Evolutionary conservation across 2,797 vertebrate species (phyloP), one percentile per base, ranked within the genome.

Genomic region (Orestias chungarensis): DNA sequence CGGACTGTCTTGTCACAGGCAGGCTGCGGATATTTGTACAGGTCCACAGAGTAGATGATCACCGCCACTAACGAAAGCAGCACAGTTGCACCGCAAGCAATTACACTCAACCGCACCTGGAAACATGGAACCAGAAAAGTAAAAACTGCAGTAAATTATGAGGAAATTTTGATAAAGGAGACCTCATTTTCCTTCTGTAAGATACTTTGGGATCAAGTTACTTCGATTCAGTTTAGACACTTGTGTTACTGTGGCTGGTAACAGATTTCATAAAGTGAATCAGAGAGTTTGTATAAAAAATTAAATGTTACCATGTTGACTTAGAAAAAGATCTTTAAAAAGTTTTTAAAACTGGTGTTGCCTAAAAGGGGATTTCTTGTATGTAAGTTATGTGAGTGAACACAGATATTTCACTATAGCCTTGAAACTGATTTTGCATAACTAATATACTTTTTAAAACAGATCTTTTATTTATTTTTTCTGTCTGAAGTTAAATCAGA

Each of bases 11-110:
- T 1, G 0, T 0, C 0, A 52, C 94, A 95, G 31, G 33, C 0
- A 1, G 0, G 11, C 15, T 29, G 69, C 0, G 64, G 76, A 70
- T 90, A 66, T 8, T 54, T 79, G 29, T 57, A 10, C 2, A 94
- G 74, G 71, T 94, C 94, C 62, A 92, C 73, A 5, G 80, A 85
- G 82, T 94, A 94, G 64, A 94, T 77, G 81, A 88, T 84, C 43
- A 91, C 62, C 31, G 93, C 92, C 44, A 88, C 59, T 33, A 89
- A 5, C 3, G 94, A 90, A 54, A 92, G 57, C 66, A 88, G 47
- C 2, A 73, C 42, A 27, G 91, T 76, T 33, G 64, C 66, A 14
- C 57, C 0, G 43, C 87, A 91, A 14, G 79, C 52, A 1, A 68
- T 3, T 74, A 94, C 20, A 85, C 92, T 93, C 43, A 50, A 18